Base-by-base conservation (phyloP, 2,888 invertebrate genomes). In the Eurytoma adleriae region DNA sequence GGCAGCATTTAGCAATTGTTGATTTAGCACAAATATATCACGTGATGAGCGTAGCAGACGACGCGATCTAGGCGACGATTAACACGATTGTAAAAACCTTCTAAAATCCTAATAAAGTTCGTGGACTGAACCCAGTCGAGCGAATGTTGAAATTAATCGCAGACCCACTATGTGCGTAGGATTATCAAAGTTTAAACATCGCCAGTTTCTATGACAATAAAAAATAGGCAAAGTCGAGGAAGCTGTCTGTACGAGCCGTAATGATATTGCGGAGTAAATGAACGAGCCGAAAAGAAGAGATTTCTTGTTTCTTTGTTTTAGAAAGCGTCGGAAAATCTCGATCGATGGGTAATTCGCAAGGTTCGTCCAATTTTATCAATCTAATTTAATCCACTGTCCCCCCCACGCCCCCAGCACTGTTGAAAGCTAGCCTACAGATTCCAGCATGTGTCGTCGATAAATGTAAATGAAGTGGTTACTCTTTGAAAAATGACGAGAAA, bases 281-380 rank as follows among this genome's bases (percentile, higher is more conserved):
- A 54, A 52, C 30, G 18, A 56, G 54, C 20, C 12, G n/a, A 73
- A 73, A 20, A 48, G 27, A 40, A 30, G 40, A 18, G 30, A 14
- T 27, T 56, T 50, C 52, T 66, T 14, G 18, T 73, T 73, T 64
- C 20, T 20, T 57, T 62, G 48, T 24, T 30, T 48, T 67, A 48
- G 59, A 50, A 74, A 20, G 3, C 54, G 7, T 54, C 40, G 24
- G 67, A 67, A 61, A 77, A 69, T 57, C 20, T 50, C 18, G 66
- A 62, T 50, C 64, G 20, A 84, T 83, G 84, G 83, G 83, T n/a
- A 84, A 84, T 73, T 77, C 30, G 40, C 84, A 82, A 83, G 84
- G 84, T 84, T 79, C 40, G 84, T 83, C n/a, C 18, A 64, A 64
- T n/a, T 30, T 64, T 48, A 7, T 40, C 40, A 64, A 40, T 16